Percentiles rank a stretch among this genome's conserved stretches.
Evolutionary conservation across 1,140 invertebrate genomes (phyloP).

Genomic region (Caerostris darwini): DNA sequence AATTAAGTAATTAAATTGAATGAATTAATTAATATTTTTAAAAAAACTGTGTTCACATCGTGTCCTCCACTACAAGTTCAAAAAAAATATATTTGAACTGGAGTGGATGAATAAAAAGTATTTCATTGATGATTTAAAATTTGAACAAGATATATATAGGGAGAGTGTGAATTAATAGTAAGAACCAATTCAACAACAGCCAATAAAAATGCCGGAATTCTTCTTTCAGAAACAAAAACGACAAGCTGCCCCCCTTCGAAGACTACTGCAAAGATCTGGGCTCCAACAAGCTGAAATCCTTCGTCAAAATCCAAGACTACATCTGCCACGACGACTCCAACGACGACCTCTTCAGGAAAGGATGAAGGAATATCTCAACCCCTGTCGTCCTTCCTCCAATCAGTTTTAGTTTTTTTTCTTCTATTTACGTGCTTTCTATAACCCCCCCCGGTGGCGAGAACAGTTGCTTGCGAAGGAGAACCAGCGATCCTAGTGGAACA

Average conservation of each 20-base stretch:
- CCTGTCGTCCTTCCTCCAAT: not conserved
- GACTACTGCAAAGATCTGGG: slow-evolving; percentile 68
- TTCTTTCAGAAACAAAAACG: slow-evolving; percentile 33
- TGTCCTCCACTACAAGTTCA: too few species aligned
- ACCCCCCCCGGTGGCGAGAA: not conserved
- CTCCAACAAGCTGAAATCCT: slow-evolving; percentile 33
- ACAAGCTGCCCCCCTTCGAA: slow-evolving; percentile 53
- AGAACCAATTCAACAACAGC: too few species aligned
- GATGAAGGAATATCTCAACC: slow-evolving; percentile 8
- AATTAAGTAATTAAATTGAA: too few species aligned
- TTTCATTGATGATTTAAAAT: too few species aligned
- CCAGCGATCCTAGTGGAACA: too few species aligned
- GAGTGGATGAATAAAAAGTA: too few species aligned
- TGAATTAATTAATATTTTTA: too few species aligned
- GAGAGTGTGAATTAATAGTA: too few species aligned
- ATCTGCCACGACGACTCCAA: slow-evolving; percentile 74
- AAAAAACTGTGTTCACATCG: too few species aligned
- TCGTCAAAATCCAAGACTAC: slow-evolving; percentile 73
- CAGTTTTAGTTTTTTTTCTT: not conserved
- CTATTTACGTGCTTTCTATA: not conserved
- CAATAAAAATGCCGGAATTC: not conserved
- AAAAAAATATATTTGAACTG: too few species aligned
- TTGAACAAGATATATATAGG: too few species aligned
- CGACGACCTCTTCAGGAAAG: slow-evolving; percentile 74
- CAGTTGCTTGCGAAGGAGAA: not conserved